Conservation (phyloP, 2,888 invertebrate genomes). For the Gandaritis pyraliata region DNA sequence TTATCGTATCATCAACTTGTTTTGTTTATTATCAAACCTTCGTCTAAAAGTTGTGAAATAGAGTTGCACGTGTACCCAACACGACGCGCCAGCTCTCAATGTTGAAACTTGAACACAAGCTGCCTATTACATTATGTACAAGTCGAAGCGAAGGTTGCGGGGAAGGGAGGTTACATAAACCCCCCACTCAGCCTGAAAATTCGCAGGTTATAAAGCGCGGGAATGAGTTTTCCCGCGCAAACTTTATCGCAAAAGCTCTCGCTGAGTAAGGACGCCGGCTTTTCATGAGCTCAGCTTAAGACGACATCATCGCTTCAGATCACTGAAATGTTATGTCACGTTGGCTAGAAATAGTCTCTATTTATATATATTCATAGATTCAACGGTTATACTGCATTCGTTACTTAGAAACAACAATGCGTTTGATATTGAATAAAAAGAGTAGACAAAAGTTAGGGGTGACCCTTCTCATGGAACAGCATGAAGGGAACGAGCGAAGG, state of each 20-base stretch:
- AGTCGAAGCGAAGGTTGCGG: conserved; percentile 45
- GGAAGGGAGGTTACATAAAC: conserved; percentile 58
- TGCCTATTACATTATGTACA: conserved; percentile 69
- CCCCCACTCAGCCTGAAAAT: conserved; percentile 65
- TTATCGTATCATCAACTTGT: conserved; percentile 3
- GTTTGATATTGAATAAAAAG: conserved; percentile 49
- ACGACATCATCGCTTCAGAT: conserved; percentile 39
- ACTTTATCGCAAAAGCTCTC: conserved; percentile 69
- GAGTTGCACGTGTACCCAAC: conserved; percentile 50
- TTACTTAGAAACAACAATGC: conserved; percentile 26
- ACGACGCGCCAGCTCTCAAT: conserved; percentile 60
- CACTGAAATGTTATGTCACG: conserved; percentile 33
- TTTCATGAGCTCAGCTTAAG: conserved; percentile 59
- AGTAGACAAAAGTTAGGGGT: conserved; percentile 67
- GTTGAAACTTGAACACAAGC: conserved; percentile 56
- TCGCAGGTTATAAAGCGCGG: conserved; percentile 76
- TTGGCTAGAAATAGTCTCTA: neutral
- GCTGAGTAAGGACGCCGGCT: conserved; percentile 56
- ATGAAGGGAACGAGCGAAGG: conserved; percentile 60
- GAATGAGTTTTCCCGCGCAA: conserved; percentile 80
- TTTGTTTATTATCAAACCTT: conserved; percentile 7
- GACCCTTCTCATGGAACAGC: conserved; percentile 59
- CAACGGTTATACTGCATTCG: conserved; percentile 5
- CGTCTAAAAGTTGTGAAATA: conserved; percentile 27
- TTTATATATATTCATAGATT: conserved; percentile 1